Evolutionary conservation across 2,797 vertebrate genomes (phyloP), one percentile per base, ranked within the genome.

Genomic region (Gallinago solitaria): DNA sequence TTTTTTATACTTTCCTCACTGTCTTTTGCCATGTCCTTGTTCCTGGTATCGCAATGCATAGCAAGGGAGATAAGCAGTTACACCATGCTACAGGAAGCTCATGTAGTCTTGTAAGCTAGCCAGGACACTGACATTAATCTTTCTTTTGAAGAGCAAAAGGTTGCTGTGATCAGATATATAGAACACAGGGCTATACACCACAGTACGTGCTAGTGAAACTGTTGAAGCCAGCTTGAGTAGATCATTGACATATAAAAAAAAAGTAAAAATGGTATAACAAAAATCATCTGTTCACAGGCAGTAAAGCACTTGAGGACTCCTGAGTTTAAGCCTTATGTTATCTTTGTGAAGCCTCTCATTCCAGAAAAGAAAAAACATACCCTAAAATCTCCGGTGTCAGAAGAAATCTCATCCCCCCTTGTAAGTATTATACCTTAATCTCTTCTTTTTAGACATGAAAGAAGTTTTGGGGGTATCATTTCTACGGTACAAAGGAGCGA

Each of bases 271-370:
- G 6, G 1, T 30, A 27, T 76, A 74, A 78, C 17, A 88, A 70
- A 81, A 70, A 39, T 5, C 19, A 51, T 93, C 30, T 85, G 37
- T 91, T 96, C 76, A 50, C 97, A 99, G 99, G 99, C 99, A 28
- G 83, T 99, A 77, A 99, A 98, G 96, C 98, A 98, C 60, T 96
- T 99, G 41, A 98, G 99, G 56, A 99, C 98, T 6, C 92, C 98
- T 2, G 99, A 99, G 89, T 99, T 99, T 95, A 99, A 99, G 93
- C 99, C 99, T 9, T 99, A 98, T 2, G 90, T 99, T 87, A 97
- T 99, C 91, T 99, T 99, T 84, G 98, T 99, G 87, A 99, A 98
- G 96, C 99, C 99, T 77, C 98, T 93, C 12, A 83, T 99, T 86
- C 95, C 94, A 20, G 98, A 99, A 39, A 97, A 97, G 94, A 97